Evolutionary conservation across 2,113 vertebrate genomes (phyloP).

Genomic region (Machaerirhynchus nigripectus): DNA sequence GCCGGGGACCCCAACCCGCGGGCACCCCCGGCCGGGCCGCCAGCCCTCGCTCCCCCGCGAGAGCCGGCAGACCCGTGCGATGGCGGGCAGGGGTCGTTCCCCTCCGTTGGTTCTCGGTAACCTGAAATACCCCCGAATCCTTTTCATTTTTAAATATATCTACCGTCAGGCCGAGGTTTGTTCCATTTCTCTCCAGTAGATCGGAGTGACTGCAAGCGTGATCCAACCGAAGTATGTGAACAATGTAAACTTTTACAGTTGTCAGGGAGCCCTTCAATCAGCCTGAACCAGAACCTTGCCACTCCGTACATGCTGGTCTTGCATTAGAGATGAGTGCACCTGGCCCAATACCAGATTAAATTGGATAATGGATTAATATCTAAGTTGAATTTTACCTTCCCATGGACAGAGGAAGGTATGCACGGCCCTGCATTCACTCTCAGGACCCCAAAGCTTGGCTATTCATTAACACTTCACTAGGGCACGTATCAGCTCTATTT

Average conservation of each 20-base stretch:
- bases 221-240: neutral
- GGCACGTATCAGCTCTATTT: neutral
- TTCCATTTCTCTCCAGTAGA: neutral
- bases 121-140: neutral
- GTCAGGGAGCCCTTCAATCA: neutral
- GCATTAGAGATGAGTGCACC: neutral
- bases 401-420: neutral
- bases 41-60: neutral
- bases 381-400: neutral
- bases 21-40: neutral
- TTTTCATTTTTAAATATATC: neutral
- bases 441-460: neutral
- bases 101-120: accelerated
- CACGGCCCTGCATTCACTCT: neutral
- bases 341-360: neutral
- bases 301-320: neutral
- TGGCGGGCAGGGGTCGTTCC: neutral
- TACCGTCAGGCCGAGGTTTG: accelerated
- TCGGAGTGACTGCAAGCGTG: neutral
- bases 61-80: too few relatives aligned
- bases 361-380: neutral
- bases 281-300: neutral
- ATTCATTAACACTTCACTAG: neutral
- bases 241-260: neutral
- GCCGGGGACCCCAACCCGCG: neutral